Conservation (phyloP, 2,797 vertebrate genomes). For the Eleutherodactylus coqui region DNA sequence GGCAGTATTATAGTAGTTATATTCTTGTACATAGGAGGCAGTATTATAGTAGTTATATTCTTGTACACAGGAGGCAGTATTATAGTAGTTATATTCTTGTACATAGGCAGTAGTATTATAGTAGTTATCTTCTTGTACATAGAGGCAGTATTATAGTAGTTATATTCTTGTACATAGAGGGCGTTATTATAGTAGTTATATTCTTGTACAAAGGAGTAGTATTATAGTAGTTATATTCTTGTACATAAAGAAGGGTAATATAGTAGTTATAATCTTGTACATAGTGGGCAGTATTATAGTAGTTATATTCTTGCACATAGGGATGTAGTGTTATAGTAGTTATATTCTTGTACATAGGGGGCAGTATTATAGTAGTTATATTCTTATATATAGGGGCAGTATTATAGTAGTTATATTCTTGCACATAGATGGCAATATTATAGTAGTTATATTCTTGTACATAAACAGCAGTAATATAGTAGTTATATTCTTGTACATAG, state of each 20-base stretch:
- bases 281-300: not conserved
- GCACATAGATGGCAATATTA: not conserved
- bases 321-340: not conserved
- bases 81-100: slow-evolving; percentile 9
- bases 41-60: not conserved
- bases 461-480: too few relatives aligned
- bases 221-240: slow-evolving; percentile 1
- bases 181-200: not conserved
- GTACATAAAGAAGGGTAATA: not conserved
- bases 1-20: not conserved
- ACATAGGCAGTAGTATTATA: slow-evolving; percentile 3
- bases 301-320: not conserved
- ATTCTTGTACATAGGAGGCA: not conserved
- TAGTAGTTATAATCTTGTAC: not conserved
- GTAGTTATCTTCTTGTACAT: not conserved
- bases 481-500: too few relatives aligned
- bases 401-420: not conserved
- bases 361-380: too few relatives aligned
- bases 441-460: slow-evolving; percentile 15
- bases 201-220: slow-evolving; percentile 1
- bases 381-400: not conserved
- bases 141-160: not conserved
- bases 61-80: not conserved
- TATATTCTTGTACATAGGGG: not conserved
- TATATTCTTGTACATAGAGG: not conserved